These are phyloP conservation scores for Alauda arvensis DNA, from an alignment of 2,797 vertebrate species.

Conservation along the genomic window DNA sequence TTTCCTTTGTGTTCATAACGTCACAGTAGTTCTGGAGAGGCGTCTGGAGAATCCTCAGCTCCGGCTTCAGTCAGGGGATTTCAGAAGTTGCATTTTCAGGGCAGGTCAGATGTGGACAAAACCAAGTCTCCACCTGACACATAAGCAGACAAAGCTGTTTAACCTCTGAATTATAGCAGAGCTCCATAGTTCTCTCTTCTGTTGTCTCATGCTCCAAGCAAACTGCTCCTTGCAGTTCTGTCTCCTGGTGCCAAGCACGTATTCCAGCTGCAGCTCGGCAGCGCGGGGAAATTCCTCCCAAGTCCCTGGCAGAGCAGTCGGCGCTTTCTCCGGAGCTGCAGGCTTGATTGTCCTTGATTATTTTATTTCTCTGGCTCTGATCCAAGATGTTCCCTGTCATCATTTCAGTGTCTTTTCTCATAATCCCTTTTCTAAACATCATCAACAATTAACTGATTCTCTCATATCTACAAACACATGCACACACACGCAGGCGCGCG, in stretches of 20 bases:
- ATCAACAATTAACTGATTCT: slow-evolving; percentile 77
- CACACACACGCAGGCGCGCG: slow-evolving; percentile 52
- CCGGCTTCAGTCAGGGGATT: not conserved
- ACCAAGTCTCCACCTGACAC: slow-evolving; percentile 39
- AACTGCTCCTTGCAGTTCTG: slow-evolving; percentile 39
- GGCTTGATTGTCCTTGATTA: slow-evolving; percentile 71
- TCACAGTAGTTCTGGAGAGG: slow-evolving; percentile 54
- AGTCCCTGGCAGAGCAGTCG: slow-evolving; percentile 55
- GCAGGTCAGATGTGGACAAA: slow-evolving; percentile 46
- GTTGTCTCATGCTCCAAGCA: slow-evolving; percentile 36
- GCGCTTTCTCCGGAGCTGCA: slow-evolving; percentile 63
- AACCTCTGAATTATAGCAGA: slow-evolving; percentile 45
- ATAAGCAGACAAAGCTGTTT: slow-evolving; percentile 48
- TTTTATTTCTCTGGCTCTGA: slow-evolving; percentile 74
- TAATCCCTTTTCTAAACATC: slow-evolving; percentile 78
- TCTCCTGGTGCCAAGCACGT: slow-evolving; percentile 47
- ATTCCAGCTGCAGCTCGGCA: slow-evolving; percentile 50
- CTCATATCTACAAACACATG: slow-evolving; percentile 56
- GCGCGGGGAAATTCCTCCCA: slow-evolving; percentile 44
- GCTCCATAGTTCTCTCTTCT: slow-evolving; percentile 33
- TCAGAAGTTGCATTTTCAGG: slow-evolving; percentile 49
- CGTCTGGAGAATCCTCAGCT: slow-evolving; percentile 36
- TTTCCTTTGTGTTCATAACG: slow-evolving; percentile 22
- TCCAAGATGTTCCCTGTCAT: slow-evolving; percentile 77
- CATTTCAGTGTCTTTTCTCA: slow-evolving; percentile 74